phyloP scores from a whole-genome alignment of 2,113 vertebrate species.

The Rhineura floridana region DNA sequence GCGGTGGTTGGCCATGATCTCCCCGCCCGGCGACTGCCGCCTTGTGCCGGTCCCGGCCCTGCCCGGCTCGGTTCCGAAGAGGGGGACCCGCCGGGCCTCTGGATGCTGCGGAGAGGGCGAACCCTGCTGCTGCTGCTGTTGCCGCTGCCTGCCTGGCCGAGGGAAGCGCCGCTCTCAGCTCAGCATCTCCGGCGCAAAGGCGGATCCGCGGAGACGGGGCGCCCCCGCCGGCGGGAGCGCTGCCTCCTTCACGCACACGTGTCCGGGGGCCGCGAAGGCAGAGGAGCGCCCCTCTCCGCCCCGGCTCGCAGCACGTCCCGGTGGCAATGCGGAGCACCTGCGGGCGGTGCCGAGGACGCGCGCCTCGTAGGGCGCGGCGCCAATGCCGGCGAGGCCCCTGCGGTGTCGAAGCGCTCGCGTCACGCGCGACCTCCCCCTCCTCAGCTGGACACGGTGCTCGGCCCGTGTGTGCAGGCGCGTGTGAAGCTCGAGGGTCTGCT shows the following conservation, averaged over 20 bases:
- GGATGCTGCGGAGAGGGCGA: not conserved
- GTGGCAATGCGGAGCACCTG: not conserved
- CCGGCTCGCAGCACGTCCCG: not conserved
- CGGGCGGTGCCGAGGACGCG: not conserved
- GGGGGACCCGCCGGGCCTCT: not conserved
- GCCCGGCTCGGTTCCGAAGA: not conserved
- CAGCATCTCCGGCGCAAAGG: slow-evolving; percentile 12
- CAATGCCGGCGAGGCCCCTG: not conserved
- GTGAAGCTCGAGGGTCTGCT: not conserved
- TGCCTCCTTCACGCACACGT: not conserved
- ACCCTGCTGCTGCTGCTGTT: too few species aligned
- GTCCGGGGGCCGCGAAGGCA: not conserved
- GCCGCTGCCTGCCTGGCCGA: slow-evolving; percentile 46
- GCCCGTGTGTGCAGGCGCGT: not conserved
- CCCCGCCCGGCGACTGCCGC: slow-evolving; percentile 1
- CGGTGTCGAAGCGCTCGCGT: too few species aligned
- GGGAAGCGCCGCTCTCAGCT: slow-evolving; percentile 68
- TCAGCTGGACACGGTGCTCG: not conserved
- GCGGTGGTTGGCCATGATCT: slow-evolving; percentile 83
- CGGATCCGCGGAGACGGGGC: not conserved
- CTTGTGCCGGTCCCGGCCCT: not conserved
- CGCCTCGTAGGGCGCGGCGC: not conserved
- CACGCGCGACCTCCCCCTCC: not conserved
- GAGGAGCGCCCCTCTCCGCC: too few species aligned
- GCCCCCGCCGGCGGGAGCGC: slow-evolving; percentile 7